Evolutionary conservation across 2,113 vertebrate species (phyloP), one percentile per base, ranked within the genome.

Genomic region (Cryptotis parvus): DNA sequence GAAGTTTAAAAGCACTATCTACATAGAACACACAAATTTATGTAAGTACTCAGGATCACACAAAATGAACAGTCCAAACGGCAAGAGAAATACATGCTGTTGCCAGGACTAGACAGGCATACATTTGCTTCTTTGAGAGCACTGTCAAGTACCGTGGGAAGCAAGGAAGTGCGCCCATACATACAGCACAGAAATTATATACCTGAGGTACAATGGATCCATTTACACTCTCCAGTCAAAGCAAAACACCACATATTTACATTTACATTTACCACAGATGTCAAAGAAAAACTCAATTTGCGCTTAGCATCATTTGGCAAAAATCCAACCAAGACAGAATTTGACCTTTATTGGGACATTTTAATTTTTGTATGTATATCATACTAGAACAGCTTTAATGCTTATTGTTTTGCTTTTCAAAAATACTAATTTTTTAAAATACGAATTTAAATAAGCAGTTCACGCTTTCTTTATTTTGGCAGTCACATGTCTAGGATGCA

Each of bases 1-100:
- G 55, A 77, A 89, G 72, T 94, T 87, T 69, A 90, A 97, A 96
- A 92, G 65, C 76, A 86, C 11, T 78, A 49, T 82, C 66, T 90
- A 94, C 20, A 85, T 4, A 78, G 72, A 89, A 70, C 61, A 92
- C 69, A 95, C 89, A 93, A 93, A 75, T 86, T 91, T 58, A 91
- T 58, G 2, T 39, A 92, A 89, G 45, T 75, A 80, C 9, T 80
- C 77, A 84, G 52, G 73, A 84, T 74, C 58, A 93, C 6, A 83
- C 8, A 94, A 84, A 69, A 93, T 43, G 84, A 86, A 76, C 37
- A 78, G 26, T 65, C 43, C 65, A 92, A 90, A 87, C 29, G 83
- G 31, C 72, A 92, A 91, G 9, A 91, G 77, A 94, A 89, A 91
- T 69, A 89, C 29, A 93, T 74, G 86, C 1, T 78, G 45, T 73